Conservation (phyloP, 1,140 invertebrate genomes). For the Hesperophylax magnus region DNA sequence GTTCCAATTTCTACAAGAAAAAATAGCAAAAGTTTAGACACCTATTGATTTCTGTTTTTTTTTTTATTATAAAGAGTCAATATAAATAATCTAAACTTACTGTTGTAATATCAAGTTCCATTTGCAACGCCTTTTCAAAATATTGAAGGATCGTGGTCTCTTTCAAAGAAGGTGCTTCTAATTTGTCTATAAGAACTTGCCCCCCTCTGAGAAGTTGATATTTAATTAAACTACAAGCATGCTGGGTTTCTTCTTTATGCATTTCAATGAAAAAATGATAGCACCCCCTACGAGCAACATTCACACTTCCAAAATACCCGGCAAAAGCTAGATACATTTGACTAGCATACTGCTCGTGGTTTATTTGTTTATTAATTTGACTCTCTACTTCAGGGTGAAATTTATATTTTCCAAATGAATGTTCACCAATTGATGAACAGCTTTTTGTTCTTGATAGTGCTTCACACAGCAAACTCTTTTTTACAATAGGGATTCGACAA, state of each 20-base stretch:
- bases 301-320: conserved; percentile 38
- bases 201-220: conserved; percentile 42
- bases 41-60: not conserved
- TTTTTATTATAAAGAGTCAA: not conserved
- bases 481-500: not conserved
- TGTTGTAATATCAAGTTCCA: conserved; percentile 25
- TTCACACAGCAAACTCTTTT: not conserved
- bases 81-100: conserved; percentile 9
- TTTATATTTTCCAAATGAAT: conserved; percentile 29
- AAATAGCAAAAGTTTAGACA: not conserved
- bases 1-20: conserved; percentile 25
- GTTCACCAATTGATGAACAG: not conserved
- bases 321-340: conserved; percentile 40
- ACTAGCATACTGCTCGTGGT: conserved; percentile 37
- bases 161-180: conserved; percentile 4
- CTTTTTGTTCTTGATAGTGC: not conserved
- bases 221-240: conserved; percentile 13
- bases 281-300: conserved; percentile 36
- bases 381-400: conserved; percentile 18
- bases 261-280: conserved; percentile 39
- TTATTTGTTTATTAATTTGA: conserved; percentile 41
- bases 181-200: not conserved
- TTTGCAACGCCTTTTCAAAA: conserved; percentile 36
- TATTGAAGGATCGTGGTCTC: conserved; percentile 13
- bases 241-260: conserved; percentile 37